These are phyloP conservation scores for Micromussa lordhowensis DNA, from an alignment of 92 coral and sea anemone species.

Conservation along the genomic window DNA sequence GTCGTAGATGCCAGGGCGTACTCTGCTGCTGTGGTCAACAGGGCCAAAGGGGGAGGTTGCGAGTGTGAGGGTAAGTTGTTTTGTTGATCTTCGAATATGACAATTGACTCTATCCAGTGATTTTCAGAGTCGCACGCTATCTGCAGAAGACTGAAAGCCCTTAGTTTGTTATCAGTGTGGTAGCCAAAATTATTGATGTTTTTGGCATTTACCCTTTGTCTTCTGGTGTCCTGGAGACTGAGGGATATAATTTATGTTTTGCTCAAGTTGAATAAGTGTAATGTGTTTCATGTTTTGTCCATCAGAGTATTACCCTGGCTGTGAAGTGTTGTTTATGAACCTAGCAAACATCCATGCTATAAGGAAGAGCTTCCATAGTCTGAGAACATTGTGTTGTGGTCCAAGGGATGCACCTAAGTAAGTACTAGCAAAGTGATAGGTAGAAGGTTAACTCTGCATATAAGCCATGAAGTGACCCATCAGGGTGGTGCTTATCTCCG, in stretches of 20 bases:
- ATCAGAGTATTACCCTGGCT: constrained; percentile 93
- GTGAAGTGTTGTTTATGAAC: constrained; percentile 93
- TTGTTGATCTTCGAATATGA: not conserved
- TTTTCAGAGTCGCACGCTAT: not conserved
- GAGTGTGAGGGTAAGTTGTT: constrained; percentile 84
- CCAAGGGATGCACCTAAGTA: constrained; percentile 86
- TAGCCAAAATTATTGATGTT: not conserved
- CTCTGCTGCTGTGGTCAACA: constrained; percentile 88
- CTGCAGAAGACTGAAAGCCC: not conserved
- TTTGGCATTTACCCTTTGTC: not conserved
- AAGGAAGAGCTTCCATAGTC: constrained; percentile 91
- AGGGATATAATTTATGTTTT: not conserved
- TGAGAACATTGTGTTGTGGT: constrained; percentile 86
- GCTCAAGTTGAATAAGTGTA: not conserved
- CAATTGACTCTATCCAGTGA: not conserved
- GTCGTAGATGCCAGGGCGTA: constrained; percentile 94
- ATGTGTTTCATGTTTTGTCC: not conserved
- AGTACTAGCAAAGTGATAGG: not conserved
- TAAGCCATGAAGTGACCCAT: too few relatives aligned
- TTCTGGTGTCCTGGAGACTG: not conserved
- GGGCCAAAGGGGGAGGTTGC: constrained; percentile 96
- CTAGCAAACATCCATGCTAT: constrained; percentile 90
- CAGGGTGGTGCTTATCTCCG: too few relatives aligned
- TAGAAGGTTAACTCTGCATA: too few relatives aligned
- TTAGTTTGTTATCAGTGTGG: not conserved